Evolutionary conservation across 2,888 invertebrate species (phyloP), one percentile per base, ranked within the genome.

Genomic region (Eupithecia exiguata): DNA sequence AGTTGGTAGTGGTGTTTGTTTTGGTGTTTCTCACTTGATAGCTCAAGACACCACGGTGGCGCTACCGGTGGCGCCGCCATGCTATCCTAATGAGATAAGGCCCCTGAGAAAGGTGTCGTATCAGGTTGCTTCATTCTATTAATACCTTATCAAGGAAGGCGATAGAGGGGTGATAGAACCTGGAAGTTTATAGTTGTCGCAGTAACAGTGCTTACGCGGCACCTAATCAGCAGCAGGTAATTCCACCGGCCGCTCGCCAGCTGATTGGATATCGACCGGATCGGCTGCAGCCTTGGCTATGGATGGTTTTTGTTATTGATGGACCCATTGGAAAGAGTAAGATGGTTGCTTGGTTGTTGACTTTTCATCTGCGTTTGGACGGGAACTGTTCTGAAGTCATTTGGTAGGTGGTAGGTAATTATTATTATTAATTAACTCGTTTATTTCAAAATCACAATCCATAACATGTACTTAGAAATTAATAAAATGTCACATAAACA

Each of bases 181-280:
- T 38, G 70, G 35, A 73, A 76, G 76, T 76, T 73, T 73, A 75
- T 75, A 67, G 72, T 49, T 65, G 66, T 58, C 65, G 68, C 68
- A 68, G 74, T 67, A 69, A 70, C 79, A 72, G 79, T 80, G 79
- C 81, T 82, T 82, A 79, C 77, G 72, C 77, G 84, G 84, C 84
- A 86, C 87, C 89, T 91, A 92, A 93, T 92, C 92, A 91, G 85
- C 83, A 80, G 80, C 87, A 90, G 90, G 91, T 92, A 91, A 91
- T 91, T 88, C 87, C 84, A 84, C 77, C 83, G 79, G 85, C 79
- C 77, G 81, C 75, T 75, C 75, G 77, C 75, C 63, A 76, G 81
- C 88, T 92, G 94, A 93, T 93, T 93, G 92, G 91, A 85, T 94
- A 94, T 94, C 92, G 94, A 94, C 91, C 84, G 77, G 94, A 94